Base-by-base conservation (phyloP, 2,113 vertebrate species). In the Gymnarchus niloticus region DNA sequence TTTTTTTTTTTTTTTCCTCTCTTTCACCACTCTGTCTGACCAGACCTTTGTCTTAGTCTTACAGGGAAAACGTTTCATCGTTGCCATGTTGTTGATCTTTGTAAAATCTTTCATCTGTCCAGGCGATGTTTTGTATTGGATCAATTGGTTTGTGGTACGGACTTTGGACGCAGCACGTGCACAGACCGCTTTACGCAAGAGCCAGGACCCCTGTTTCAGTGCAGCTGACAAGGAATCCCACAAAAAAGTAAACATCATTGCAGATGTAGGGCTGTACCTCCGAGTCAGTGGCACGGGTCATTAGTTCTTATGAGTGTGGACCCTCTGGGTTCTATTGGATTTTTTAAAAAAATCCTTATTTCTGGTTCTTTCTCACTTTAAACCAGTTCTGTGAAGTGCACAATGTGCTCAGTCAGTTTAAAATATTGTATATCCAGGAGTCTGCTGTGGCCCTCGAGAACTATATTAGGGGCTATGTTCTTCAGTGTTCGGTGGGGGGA, bases 371-470 rank as follows among this genome's bases (percentile, higher is more conserved):
- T 51, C 10, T 85, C 23, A 6, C 49, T 65, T 78, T 9, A 33
- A 57, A 28, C 73, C 25, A 21, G 84, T 44, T 85, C 69, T 78
- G 33, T 78, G 49, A 85, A 85, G 84, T 37, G 51, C 52, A 78
- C 51, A 46, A 78, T 48, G 37, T 57, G 73, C 52, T 85, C 84
- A 44, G 84, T 28, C 73, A 41, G 17, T 85, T 77, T 77, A 19
- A 85, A 77, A 51, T 46, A 37, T 77, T 85, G 83, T 76, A 84
- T 10, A 25, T 76, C 65, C 84, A 56, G 84, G 73, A 85, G 61
- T 85, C 51, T 46, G 21, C 33, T 84, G 83, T 84, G 52, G 69
- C 84, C 33, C 84, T 56, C 84, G 8, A 37, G 65, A 46, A 78
- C 73, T 56, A 52, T 78, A 56, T 56, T 46, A 44, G 73, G 84